Conservation (phyloP, 2,888 invertebrate genomes). For the Philopedon plagiatum region DNA sequence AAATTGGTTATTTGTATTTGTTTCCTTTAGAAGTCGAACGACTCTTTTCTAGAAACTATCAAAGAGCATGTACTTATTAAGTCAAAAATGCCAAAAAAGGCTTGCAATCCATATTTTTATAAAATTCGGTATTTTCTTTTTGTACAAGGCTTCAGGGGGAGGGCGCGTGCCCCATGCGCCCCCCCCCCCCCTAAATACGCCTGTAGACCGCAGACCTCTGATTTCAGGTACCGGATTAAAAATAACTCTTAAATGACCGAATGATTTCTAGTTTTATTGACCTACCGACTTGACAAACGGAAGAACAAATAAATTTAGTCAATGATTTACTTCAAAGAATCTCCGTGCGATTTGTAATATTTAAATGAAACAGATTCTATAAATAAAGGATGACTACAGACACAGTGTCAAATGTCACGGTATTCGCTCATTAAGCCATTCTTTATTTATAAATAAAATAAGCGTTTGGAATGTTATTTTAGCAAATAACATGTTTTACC, state of each 20-base stretch:
- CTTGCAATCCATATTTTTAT: too few relatives aligned
- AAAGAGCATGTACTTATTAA: too few relatives aligned
- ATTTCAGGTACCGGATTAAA: too few relatives aligned
- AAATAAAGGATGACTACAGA: constrained; percentile 51
- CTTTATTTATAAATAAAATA: constrained; percentile 55
- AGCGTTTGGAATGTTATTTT: constrained; percentile 18
- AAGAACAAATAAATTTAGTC: neutral
- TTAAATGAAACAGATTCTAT: constrained; percentile 43
- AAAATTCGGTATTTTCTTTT: too few relatives aligned
- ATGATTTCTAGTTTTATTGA: neutral
- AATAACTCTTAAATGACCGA: neutral
- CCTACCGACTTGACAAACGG: neutral
- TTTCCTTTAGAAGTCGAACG: too few relatives aligned
- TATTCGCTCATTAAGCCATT: constrained; percentile 52
- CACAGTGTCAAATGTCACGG: constrained; percentile 57
- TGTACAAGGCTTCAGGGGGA: too few relatives aligned
- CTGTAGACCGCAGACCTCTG: too few relatives aligned
- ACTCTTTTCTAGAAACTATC: too few relatives aligned
- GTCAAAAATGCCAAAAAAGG: too few relatives aligned
- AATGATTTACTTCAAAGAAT: neutral
- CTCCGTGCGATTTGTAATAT: constrained; percentile 8
- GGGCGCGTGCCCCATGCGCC: too few relatives aligned
- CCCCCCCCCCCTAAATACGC: too few relatives aligned
- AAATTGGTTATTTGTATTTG: too few relatives aligned
- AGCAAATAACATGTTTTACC: neutral